Evolutionary conservation across 2,113 vertebrate genomes (phyloP).

Genomic region (Zosterops hypoxanthus): DNA sequence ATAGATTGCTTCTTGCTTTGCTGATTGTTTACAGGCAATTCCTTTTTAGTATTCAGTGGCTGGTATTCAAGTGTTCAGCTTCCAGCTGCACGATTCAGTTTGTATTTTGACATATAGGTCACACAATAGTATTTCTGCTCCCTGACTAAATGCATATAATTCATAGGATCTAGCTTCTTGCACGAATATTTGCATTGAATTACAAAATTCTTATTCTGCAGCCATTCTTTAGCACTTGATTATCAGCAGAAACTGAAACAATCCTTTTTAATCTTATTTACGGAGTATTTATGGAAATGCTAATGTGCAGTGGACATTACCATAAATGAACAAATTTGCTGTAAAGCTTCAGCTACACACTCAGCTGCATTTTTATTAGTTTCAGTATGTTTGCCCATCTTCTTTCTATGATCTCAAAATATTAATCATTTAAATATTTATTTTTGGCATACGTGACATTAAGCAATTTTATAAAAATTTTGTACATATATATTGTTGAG

Average conservation of each 20-base stretch:
- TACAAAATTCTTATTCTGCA: conserved; percentile 18
- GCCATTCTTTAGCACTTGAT: not conserved
- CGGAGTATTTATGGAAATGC: not conserved
- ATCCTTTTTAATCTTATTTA: conserved; percentile 29
- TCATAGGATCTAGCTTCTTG: not conserved
- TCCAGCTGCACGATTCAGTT: conserved; percentile 44
- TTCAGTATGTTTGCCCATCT: not conserved
- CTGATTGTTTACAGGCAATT: conserved; percentile 4
- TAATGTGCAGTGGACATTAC: not conserved
- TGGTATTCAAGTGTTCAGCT: conserved; percentile 5
- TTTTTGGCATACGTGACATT: not conserved
- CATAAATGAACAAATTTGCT: not conserved
- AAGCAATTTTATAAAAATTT: not conserved
- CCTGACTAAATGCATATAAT: not conserved
- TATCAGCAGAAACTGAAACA: not conserved
- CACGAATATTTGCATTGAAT: conserved; percentile 5
- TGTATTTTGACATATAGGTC: conserved; percentile 29
- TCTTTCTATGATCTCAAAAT: not conserved
- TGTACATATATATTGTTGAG: not conserved
- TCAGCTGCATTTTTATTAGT: not conserved
- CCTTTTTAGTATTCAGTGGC: conserved; percentile 13
- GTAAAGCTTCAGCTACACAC: not conserved
- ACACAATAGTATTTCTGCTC: conserved; percentile 10
- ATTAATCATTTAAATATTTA: not conserved
- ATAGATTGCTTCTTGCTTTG: conserved; percentile 4